Conservation (phyloP, 1,140 invertebrate species). For the Diprion similis region DNA sequence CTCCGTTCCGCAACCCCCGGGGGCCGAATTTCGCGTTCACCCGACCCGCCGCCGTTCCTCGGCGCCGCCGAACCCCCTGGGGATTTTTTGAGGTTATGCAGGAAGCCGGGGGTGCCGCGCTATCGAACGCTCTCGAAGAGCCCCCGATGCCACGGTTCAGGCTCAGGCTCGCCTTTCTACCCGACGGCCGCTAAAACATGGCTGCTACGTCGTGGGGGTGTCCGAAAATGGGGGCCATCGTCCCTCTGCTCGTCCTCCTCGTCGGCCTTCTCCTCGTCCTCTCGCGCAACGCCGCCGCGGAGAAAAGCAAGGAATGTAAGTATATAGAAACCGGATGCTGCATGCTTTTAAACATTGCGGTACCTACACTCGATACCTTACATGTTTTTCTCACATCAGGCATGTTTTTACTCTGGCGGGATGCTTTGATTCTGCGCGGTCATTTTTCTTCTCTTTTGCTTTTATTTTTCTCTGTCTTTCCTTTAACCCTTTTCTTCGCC, state of each 20-base stretch:
- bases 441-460: too few species aligned
- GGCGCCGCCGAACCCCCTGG: conserved; percentile 21
- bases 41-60: too few species aligned
- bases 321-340: conserved; percentile 16
- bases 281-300: conserved; percentile 36
- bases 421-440: too few species aligned
- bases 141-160: background rate
- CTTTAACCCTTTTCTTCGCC: too few species aligned
- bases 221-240: conserved; percentile 17
- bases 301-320: conserved; percentile 54
- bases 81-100: conserved; percentile 24
- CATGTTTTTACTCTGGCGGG: too few species aligned
- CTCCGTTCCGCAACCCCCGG: too few species aligned
- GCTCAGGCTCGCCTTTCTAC: too few species aligned
- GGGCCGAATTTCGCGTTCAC: too few species aligned
- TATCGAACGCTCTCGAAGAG: background rate
- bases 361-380: background rate
- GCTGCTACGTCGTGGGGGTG: conserved; percentile 40
- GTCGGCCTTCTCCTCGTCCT: conserved; percentile 19
- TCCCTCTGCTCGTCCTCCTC: conserved; percentile 19
- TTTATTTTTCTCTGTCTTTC: too few species aligned
- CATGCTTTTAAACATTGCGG: background rate
- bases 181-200: conserved; percentile 36
- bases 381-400: too few species aligned
- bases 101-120: background rate